A percentile compares a stretch with the other conserved stretches of the same genome.
Conservation (phyloP, 2,113 vertebrate species). For the Origma solitaria region DNA sequence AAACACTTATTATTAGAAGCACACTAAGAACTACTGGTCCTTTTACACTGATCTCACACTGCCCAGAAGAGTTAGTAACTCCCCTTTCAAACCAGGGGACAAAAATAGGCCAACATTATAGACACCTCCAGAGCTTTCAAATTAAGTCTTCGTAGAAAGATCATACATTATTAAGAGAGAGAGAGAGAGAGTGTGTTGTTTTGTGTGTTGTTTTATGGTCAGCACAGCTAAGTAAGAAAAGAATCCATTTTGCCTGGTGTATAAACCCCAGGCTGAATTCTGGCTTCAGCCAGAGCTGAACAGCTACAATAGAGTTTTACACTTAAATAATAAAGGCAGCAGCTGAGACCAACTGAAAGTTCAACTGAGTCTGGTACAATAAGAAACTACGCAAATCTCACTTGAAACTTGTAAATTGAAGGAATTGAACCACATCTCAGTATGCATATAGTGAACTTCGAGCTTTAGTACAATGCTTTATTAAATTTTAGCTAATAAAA, state of each 20-base stretch:
- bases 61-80: neutral
- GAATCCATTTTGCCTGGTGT: neutral
- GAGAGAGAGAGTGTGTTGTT: neutral
- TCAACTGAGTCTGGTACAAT: neutral
- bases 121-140: neutral
- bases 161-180: neutral
- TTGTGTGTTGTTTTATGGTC: neutral
- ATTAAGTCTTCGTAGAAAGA: neutral
- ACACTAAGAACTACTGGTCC: neutral
- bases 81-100: neutral
- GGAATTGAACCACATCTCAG: neutral
- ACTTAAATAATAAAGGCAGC: neutral
- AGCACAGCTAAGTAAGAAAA: neutral
- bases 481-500: no score
- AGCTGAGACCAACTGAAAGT: neutral
- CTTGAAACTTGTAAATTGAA: neutral
- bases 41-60: neutral
- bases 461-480: neutral
- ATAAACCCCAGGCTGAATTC: neutral
- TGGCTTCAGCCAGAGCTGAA: neutral
- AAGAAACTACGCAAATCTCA: neutral
- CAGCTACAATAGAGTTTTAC: neutral
- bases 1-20: neutral
- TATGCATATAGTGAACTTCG: neutral
- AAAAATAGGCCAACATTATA: neutral